A percentile compares a stretch with the other conserved stretches of the same genome.
These are phyloP conservation scores for Myiotriccus ornatus DNA, from an alignment of 2,797 vertebrate species.

Conservation along the genomic window DNA sequence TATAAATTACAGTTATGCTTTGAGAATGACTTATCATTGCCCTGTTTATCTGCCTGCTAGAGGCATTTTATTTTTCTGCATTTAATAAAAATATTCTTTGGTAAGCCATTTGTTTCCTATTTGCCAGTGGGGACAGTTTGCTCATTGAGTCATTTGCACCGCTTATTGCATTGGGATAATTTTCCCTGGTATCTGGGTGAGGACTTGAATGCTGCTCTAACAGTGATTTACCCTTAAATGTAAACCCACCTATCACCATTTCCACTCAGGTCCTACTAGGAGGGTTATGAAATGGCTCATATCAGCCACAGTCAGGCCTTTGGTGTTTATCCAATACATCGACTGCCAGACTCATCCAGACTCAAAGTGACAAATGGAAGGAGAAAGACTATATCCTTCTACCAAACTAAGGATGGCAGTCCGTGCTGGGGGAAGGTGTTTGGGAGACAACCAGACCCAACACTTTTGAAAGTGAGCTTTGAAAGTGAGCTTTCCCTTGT, in stretches of 20 bases:
- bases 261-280: neutral
- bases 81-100: neutral
- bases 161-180: neutral
- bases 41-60: neutral
- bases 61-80: neutral
- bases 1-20: neutral
- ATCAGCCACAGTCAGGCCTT: neutral
- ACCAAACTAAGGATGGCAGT: neutral
- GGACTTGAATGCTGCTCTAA: neutral
- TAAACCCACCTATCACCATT: neutral
- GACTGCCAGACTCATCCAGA: neutral
- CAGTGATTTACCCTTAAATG: neutral
- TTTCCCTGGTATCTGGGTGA: neutral
- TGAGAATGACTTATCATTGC: neutral
- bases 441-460: neutral
- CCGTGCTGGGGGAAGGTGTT: fast-evolving
- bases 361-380: neutral
- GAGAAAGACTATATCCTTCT: neutral
- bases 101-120: neutral
- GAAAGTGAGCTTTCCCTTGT: neutral
- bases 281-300: neutral
- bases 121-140: neutral
- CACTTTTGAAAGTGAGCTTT: neutral
- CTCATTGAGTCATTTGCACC: neutral
- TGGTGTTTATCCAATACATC: neutral